phyloP scores from a whole-genome alignment of 2,888 invertebrate genomes.

The Platycnemis pennipes region DNA sequence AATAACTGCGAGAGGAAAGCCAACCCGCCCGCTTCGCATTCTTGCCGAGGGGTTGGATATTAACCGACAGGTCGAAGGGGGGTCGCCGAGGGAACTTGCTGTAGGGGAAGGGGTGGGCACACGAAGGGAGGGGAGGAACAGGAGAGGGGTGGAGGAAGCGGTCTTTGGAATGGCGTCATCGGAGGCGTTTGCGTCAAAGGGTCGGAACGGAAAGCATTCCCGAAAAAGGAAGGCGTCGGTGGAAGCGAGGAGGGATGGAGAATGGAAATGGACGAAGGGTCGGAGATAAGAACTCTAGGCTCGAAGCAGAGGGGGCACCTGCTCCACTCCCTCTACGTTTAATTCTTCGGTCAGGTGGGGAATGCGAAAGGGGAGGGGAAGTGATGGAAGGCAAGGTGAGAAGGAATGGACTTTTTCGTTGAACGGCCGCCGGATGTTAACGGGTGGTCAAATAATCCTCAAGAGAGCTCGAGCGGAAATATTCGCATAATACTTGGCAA shows the following conservation, averaged over 20 bases:
- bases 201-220: not conserved
- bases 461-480: no score
- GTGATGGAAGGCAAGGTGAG: no score
- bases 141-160: not conserved
- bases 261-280: not conserved
- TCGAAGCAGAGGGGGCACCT: not conserved
- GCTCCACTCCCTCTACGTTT: not conserved
- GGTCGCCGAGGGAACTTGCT: not conserved
- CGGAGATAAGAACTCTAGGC: not conserved
- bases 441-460: no score
- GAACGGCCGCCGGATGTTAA: no score
- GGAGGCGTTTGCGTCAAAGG: constrained; percentile 54
- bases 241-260: not conserved
- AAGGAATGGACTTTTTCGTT: no score
- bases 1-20: no score
- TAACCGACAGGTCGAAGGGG: no score
- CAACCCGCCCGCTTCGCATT: not conserved
- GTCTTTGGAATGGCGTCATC: constrained; percentile 20
- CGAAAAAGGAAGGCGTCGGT: not conserved
- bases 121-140: not conserved
- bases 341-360: not conserved
- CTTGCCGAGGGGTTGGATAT: not conserved
- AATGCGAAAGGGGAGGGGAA: no score
- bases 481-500: no score
- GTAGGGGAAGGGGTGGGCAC: not conserved